A percentile compares a stretch with the other conserved stretches of the same genome.
These are phyloP conservation scores for Apis laboriosa DNA, from an alignment of 1,140 invertebrate genomes.

Conservation along the genomic window DNA sequence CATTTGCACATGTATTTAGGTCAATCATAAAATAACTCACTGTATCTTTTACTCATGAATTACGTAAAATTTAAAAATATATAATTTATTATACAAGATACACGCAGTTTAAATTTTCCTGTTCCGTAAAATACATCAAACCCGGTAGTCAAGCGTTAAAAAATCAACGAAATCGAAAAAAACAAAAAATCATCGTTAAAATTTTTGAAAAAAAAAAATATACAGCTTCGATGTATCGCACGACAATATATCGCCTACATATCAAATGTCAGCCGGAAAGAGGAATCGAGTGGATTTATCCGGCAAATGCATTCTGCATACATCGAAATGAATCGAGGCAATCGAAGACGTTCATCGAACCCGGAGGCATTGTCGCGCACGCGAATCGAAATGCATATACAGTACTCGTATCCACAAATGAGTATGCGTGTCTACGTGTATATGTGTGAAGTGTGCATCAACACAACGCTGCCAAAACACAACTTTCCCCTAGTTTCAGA, in stretches of 20 bases:
- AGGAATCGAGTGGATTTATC: neutral
- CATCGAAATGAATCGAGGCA: conserved; percentile 12
- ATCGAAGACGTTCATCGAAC: conserved; percentile 48
- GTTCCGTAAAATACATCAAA: neutral
- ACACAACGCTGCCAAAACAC: neutral
- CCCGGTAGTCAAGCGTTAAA: neutral
- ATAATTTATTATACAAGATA: no score
- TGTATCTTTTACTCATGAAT: no score
- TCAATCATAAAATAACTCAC: neutral
- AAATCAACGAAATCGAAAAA: neutral
- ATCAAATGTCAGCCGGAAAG: neutral
- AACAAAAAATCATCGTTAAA: neutral
- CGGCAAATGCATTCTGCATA: neutral
- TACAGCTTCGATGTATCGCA: neutral
- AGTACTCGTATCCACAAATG: neutral
- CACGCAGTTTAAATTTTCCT: neutral
- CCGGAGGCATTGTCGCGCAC: conserved; percentile 32
- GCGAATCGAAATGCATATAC: conserved; percentile 4
- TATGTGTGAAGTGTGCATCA: neutral
- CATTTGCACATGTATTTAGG: no score
- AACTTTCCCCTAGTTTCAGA: neutral
- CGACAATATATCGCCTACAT: neutral
- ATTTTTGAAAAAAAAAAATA: neutral
- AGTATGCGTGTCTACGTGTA: neutral
- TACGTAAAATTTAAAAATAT: neutral